Conservation (phyloP, 1,140 invertebrate genomes). For the Panagrolaimus sp. region DNA sequence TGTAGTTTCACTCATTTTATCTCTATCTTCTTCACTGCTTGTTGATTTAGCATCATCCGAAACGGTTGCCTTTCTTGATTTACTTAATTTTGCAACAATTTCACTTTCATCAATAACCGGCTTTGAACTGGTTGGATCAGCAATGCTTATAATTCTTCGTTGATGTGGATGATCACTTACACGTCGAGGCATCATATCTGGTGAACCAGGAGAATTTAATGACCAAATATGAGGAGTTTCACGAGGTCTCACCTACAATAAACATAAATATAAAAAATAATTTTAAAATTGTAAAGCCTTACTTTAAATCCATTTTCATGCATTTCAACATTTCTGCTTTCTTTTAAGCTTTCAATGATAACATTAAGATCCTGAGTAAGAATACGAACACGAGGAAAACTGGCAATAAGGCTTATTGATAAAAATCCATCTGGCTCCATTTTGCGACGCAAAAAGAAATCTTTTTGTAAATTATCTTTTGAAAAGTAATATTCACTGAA, state of each 20-base stretch:
- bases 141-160: conserved; percentile 15
- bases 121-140: conserved; percentile 11
- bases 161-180: background rate
- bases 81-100: conserved; percentile 8
- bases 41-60: conserved; percentile 5
- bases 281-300: background rate
- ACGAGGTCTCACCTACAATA: conserved; percentile 36
- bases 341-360: conserved; percentile 66
- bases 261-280: background rate
- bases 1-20: background rate
- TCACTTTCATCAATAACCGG: conserved; percentile 9
- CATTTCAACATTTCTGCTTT: conserved; percentile 55
- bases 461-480: conserved; percentile 85
- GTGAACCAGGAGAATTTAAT: conserved; percentile 19
- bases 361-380: conserved; percentile 77
- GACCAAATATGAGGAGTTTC: conserved; percentile 28
- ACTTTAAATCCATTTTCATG: conserved; percentile 40
- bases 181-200: conserved; percentile 1
- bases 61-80: background rate
- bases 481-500: conserved; percentile 98
- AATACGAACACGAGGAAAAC: conserved; percentile 84
- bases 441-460: conserved; percentile 90
- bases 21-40: background rate
- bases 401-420: conserved; percentile 83
- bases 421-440: conserved; percentile 90